Percentiles rank a stretch among this genome's conserved stretches.
phyloP scores from a whole-genome alignment of 2,888 invertebrate species.

The Alcis repandata region DNA sequence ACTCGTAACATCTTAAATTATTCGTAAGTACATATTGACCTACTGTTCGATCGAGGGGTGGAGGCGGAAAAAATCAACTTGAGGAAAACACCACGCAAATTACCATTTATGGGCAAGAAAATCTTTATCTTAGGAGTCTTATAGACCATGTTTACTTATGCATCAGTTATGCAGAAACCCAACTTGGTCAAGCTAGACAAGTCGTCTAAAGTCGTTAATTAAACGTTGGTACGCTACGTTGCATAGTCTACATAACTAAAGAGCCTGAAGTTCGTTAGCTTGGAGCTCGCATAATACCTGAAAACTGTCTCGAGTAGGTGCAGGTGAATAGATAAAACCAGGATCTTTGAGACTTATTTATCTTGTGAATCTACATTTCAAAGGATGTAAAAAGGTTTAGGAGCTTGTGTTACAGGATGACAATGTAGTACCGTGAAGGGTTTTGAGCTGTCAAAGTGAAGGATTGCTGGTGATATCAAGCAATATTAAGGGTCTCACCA shows the following conservation, averaged over 20 bases:
- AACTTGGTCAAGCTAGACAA: background rate
- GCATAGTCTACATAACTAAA: slow-evolving; percentile 1
- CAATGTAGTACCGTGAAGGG: no score
- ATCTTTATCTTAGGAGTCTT: background rate
- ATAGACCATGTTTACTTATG: background rate
- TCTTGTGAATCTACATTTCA: no score
- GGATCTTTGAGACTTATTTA: no score
- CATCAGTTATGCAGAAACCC: background rate
- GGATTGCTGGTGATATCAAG: no score
- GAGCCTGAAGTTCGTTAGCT: no score
- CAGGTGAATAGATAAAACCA: no score
- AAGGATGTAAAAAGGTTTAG: no score
- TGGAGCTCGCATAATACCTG: background rate
- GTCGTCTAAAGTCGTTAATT: slow-evolving; percentile 2
- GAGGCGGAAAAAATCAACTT: background rate
- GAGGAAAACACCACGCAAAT: slow-evolving; percentile 10
- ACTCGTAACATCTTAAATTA: no score
- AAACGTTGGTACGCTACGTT: background rate
- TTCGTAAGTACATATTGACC: background rate
- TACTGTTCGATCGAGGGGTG: slow-evolving; percentile 3
- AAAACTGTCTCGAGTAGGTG: no score
- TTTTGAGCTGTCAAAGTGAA: no score
- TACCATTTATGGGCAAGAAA: slow-evolving; percentile 1
- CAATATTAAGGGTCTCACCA: no score
- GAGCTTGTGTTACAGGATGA: no score